Base-by-base conservation (phyloP, 1,140 invertebrate genomes). In the Orussus abietinus region DNA sequence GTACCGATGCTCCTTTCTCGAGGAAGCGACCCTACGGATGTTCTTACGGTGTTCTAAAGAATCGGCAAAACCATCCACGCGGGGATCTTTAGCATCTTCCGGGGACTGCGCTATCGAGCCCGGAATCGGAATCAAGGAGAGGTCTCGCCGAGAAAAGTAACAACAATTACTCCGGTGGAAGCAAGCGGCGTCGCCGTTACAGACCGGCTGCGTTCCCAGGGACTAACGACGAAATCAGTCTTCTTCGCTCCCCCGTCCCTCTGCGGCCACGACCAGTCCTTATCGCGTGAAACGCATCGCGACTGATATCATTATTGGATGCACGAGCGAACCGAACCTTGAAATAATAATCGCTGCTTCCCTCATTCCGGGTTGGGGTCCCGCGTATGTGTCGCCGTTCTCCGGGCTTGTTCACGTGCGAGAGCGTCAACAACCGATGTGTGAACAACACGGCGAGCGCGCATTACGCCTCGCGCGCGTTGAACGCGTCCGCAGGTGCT, bases 271-370 rank as follows among this genome's bases (percentile, higher is more conserved):
- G n/a, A 33, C 33, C 38, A 51, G 42, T 32, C 45, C 56, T 61
- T 61, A 59, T 61, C 56, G 57, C 28, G 45, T 38, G 45, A 45
- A 47, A 51, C 51, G 46, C 55, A 61, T 61, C 59, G 45, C 44
- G 34, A 29, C 47, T 55, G 54, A 57, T 26, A 26, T 26, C 31
- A 32, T 57, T 57, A 57, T 57, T 57, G 33, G 54, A 57, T 56
- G 53, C 53, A 47, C 49, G 45, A 25, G 32, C 53, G 53, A 58
- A 58, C 53, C 59, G 54, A 59, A 62, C 57, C 62, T 60, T 61
- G 58, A 57, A 62, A 59, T 59, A 63, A 62, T 61, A 58, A 63
- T 50, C 54, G 53, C 47, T n/a, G n/a, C 51, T 55, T 54, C 49
- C 49, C 55, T 58, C 46, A 62, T 63, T 61, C 56, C 58, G 53